Percentiles rank a stretch among this genome's conserved stretches.
These are phyloP conservation scores for Mormyrus lacerda DNA, from an alignment of 2,113 vertebrate genomes.

Conservation along the genomic window DNA sequence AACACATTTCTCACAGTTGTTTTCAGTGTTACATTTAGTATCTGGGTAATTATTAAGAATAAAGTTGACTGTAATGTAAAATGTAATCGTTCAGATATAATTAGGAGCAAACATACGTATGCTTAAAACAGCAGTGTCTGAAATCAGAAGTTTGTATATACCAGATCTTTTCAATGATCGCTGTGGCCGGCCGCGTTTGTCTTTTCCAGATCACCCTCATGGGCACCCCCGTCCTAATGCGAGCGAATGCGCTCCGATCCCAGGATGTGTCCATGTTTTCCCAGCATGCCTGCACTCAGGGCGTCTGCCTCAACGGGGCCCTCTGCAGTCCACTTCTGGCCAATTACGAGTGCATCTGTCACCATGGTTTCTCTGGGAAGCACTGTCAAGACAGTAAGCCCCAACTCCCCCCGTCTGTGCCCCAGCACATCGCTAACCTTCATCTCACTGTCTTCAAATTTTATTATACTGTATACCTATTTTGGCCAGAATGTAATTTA, in stretches of 20 bases:
- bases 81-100: neutral
- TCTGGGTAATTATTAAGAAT: neutral
- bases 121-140: neutral
- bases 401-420: slow-evolving; percentile 32
- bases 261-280: slow-evolving; percentile 68
- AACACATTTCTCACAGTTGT: neutral
- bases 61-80: neutral
- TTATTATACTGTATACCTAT: neutral
- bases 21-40: neutral
- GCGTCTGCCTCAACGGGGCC: slow-evolving; percentile 76
- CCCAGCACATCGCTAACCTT: neutral
- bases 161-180: neutral
- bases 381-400: slow-evolving; percentile 80
- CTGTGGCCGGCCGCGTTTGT: neutral
- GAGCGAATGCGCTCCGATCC: slow-evolving; percentile 66
- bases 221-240: slow-evolving; percentile 68
- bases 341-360: slow-evolving; percentile 76
- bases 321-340: slow-evolving; percentile 69
- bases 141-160: neutral
- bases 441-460: neutral
- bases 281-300: slow-evolving; percentile 72
- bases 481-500: neutral
- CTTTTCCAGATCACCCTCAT: slow-evolving; percentile 71
- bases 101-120: neutral
- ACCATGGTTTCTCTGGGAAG: slow-evolving; percentile 71